These are phyloP conservation scores for Acanthosepion esculentum DNA, from an alignment of 2,888 invertebrate genomes.

Conservation along the genomic window DNA sequence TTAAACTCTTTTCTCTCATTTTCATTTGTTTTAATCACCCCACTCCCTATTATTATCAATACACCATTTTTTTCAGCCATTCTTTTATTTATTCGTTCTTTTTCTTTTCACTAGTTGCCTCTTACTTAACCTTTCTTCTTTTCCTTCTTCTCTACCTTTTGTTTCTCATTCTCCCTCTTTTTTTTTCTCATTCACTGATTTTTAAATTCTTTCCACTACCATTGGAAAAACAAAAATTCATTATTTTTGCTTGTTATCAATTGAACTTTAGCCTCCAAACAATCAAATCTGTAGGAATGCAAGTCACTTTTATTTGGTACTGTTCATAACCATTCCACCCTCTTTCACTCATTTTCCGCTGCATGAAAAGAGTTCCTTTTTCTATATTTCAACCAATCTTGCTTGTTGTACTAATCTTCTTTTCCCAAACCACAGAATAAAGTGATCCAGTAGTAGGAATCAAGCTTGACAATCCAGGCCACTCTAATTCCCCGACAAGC, in stretches of 20 bases:
- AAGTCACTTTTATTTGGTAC: not conserved
- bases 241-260: not conserved
- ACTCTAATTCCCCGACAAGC: not conserved
- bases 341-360: not conserved
- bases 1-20: not conserved
- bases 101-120: not conserved
- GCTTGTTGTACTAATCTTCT: not conserved
- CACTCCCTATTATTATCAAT: not conserved
- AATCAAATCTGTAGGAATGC: constrained; percentile 3
- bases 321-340: not conserved
- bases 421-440: constrained; percentile 6
- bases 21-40: not conserved
- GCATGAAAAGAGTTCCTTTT: not conserved
- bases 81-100: not conserved
- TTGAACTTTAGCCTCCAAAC: not conserved
- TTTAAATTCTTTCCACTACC: no score
- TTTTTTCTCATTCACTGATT: no score
- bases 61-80: not conserved
- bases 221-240: not conserved
- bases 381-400: not conserved
- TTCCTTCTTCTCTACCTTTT: not conserved
- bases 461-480: not conserved
- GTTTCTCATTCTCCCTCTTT: no score
- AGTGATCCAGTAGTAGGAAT: not conserved
- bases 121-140: not conserved